These are phyloP conservation scores for Ptilodon capucinus DNA, from an alignment of 2,888 invertebrate genomes.

Conservation along the genomic window DNA sequence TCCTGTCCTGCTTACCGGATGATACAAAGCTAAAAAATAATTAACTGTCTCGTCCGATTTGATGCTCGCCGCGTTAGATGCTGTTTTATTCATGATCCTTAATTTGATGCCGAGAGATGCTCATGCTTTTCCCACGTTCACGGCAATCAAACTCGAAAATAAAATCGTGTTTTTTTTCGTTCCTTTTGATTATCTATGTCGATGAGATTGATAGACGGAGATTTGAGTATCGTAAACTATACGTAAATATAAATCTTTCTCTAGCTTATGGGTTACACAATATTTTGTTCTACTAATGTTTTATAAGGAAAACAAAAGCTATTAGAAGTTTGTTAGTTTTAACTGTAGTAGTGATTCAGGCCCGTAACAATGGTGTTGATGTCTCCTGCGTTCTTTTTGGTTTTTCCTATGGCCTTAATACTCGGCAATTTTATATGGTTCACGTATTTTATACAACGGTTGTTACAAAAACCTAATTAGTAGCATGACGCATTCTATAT, in stretches of 20 bases:
- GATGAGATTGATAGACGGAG: neutral
- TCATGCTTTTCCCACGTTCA: conserved; percentile 10
- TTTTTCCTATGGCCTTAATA: neutral
- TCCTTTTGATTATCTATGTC: neutral
- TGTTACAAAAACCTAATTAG: neutral
- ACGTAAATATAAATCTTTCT: neutral
- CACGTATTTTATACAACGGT: neutral
- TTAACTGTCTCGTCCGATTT: conserved; percentile 45
- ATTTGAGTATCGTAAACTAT: neutral
- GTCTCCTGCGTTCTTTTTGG: neutral
- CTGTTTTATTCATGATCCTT: conserved; percentile 27
- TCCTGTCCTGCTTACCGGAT: conserved; percentile 55
- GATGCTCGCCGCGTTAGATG: conserved; percentile 35
- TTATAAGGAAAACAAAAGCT: neutral
- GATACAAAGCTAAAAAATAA: conserved; percentile 48
- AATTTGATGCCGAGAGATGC: conserved; percentile 8
- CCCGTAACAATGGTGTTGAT: neutral
- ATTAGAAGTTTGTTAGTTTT: neutral
- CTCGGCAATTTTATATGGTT: neutral
- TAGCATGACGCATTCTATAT: neutral
- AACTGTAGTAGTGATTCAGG: neutral
- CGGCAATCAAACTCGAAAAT: conserved; percentile 1
- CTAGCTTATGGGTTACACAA: neutral
- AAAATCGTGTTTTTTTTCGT: conserved; percentile 1
- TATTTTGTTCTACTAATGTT: neutral